These are phyloP conservation scores for Mesochorus sp. DNA, from an alignment of 2,888 invertebrate genomes.

Conservation along the genomic window DNA sequence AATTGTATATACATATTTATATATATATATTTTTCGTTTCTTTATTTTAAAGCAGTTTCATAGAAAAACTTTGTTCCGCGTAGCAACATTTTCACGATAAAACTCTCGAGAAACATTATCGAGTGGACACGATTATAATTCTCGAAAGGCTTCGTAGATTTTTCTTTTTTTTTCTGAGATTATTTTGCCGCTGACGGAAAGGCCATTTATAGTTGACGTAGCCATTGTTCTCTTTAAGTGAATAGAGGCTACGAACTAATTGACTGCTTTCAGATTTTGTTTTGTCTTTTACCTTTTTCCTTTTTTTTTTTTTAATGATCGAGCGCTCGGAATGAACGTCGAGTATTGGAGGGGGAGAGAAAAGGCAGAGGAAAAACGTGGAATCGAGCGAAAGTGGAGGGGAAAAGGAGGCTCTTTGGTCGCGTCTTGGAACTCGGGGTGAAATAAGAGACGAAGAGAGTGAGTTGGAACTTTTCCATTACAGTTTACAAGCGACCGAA, in stretches of 20 bases:
- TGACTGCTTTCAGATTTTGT: slow-evolving; percentile 39
- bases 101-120: slow-evolving; percentile 50
- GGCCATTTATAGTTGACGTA: not conserved
- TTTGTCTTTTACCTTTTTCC: slow-evolving; percentile 9
- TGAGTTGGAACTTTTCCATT: slow-evolving; percentile 63
- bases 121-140: no score
- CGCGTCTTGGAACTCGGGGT: slow-evolving; percentile 27
- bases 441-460: slow-evolving; percentile 35
- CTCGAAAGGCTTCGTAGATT: no score
- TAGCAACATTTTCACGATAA: slow-evolving; percentile 17
- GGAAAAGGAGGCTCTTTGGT: slow-evolving; percentile 39
- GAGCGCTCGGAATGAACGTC: slow-evolving; percentile 32
- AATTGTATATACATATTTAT: no score
- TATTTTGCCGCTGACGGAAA: no score
- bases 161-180: no score
- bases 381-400: slow-evolving; percentile 14
- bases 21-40: not conserved
- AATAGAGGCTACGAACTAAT: slow-evolving; percentile 50
- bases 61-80: not conserved
- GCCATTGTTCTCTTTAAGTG: not conserved
- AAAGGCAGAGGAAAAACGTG: no score
- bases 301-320: slow-evolving; percentile 8
- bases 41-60: not conserved
- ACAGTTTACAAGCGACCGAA: slow-evolving; percentile 60
- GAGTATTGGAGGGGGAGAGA: slow-evolving; percentile 22